Percentiles rank a stretch among this genome's conserved stretches.
phyloP scores from a whole-genome alignment of 1,140 invertebrate species.

The Catajapyx aquilonaris region DNA sequence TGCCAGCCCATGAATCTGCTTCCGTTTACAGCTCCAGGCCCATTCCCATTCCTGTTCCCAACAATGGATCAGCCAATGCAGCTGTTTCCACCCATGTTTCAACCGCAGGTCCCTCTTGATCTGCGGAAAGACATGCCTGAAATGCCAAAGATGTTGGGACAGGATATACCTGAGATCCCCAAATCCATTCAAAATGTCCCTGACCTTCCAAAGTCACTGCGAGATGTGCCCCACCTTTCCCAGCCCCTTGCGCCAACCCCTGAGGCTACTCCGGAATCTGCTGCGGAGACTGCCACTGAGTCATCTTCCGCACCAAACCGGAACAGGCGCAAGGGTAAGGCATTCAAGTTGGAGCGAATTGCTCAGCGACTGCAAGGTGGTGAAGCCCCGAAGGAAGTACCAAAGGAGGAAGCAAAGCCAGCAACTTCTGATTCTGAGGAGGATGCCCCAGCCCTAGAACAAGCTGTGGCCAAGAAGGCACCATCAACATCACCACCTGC shows the following conservation, averaged over 20 bases:
- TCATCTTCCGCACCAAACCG: constrained; percentile 21
- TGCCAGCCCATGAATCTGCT: constrained; percentile 6
- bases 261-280: constrained; percentile 8
- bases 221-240: constrained; percentile 3
- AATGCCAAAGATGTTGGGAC: too few species aligned
- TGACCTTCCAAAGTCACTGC: constrained; percentile 9
- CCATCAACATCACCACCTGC: background rate
- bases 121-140: constrained; percentile 11
- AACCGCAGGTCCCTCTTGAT: constrained; percentile 8
- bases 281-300: constrained; percentile 4
- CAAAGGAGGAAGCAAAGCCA: constrained; percentile 11
- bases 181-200: constrained; percentile 8
- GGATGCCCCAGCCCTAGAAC: constrained; percentile 4
- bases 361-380: constrained; percentile 21
- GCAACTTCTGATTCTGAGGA: constrained; percentile 7
- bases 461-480: background rate
- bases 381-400: constrained; percentile 7
- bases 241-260: constrained; percentile 5
- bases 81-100: constrained; percentile 3
- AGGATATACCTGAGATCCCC: constrained; percentile 8
- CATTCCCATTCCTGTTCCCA: background rate
- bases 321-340: constrained; percentile 53
- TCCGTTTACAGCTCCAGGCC: background rate
- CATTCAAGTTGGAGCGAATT: constrained; percentile 45
- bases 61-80: constrained; percentile 1